Evolutionary conservation across 2,113 vertebrate species (phyloP), one percentile per base, ranked within the genome.

Genomic region (Poecilia latipinna): DNA sequence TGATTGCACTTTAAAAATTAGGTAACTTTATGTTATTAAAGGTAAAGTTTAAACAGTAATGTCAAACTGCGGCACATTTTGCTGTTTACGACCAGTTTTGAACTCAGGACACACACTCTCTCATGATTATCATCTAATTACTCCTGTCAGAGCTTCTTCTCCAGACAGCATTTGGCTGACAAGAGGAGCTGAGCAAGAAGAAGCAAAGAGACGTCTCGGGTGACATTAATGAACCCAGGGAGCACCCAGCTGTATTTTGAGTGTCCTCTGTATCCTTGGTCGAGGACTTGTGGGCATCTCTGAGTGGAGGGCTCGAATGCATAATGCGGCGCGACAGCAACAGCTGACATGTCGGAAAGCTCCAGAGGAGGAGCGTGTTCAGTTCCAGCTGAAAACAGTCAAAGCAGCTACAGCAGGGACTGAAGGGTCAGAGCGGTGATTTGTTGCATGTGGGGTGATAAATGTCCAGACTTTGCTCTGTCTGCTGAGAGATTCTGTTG

Each of bases 261-360:
- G 84, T 81, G 88, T 83, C 82, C 90, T 88, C 77, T 86, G 77
- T 61, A 42, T 78, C 78, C 86, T 90, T 88, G 83, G 91, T 88
- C 70, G 73, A 90, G 75, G 84, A 87, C 77, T 77, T 66, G 24
- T 54, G 74, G 74, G 72, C 75, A 72, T 76, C 86, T 71, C 82
- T 79, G 64, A 85, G 82, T 39, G 73, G 72, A 83, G 66, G 73
- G 77, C 65, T 64, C 48, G 28, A 71, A 73, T 61, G 26, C 63
- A 33, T 44, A 60, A 74, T 75, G 77, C 76, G 73, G 42, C 70
- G 79, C 74, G 62, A 24, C 33, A 77, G 68, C 57, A 26, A 75
- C 33, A n/a, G 64, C 68, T 57, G 35, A 71, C 68, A 42, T 32
- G 72, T 67, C 44, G 31, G n/a, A 68, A 61, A 32, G 35, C 74